A percentile compares a stretch with the other conserved stretches of the same genome.
phyloP scores from a whole-genome alignment of 1,140 invertebrate genomes.

The Panulirus ornatus region DNA sequence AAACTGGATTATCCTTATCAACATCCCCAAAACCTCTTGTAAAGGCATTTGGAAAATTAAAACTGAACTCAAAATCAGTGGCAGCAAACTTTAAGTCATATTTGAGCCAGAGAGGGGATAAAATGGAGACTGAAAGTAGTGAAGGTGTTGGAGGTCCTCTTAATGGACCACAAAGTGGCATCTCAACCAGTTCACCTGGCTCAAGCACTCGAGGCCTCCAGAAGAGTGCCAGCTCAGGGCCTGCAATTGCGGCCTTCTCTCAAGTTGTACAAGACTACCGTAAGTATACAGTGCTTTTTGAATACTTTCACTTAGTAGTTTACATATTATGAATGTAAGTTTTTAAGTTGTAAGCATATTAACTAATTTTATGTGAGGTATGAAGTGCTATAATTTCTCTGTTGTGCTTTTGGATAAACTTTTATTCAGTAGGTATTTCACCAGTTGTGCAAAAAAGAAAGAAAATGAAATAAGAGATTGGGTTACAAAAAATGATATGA shows the following conservation, averaged over 20 bases:
- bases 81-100: conserved; percentile 69
- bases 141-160: neutral
- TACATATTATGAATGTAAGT: too few species aligned
- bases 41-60: conserved; percentile 58
- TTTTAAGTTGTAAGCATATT: too few species aligned
- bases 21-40: conserved; percentile 64
- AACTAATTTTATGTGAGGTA: too few species aligned
- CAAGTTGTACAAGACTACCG: conserved; percentile 68
- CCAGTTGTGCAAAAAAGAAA: too few species aligned
- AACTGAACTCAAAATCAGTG: conserved; percentile 55
- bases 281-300: too few species aligned
- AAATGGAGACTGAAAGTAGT: conserved; percentile 22
- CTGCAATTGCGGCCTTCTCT: conserved; percentile 42
- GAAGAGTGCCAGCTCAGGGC: conserved; percentile 65
- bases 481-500: too few species aligned
- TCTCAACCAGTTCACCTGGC: neutral
- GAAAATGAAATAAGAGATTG: too few species aligned
- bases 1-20: neutral
- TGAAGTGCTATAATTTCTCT: too few species aligned
- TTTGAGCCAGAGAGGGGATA: conserved; percentile 58
- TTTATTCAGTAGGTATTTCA: too few species aligned
- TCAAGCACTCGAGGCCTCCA: conserved; percentile 21
- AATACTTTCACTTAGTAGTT: too few species aligned
- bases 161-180: neutral
- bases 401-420: too few species aligned